Conservation (phyloP, 2,888 invertebrate genomes). For the Ichneumoninae sp. region DNA sequence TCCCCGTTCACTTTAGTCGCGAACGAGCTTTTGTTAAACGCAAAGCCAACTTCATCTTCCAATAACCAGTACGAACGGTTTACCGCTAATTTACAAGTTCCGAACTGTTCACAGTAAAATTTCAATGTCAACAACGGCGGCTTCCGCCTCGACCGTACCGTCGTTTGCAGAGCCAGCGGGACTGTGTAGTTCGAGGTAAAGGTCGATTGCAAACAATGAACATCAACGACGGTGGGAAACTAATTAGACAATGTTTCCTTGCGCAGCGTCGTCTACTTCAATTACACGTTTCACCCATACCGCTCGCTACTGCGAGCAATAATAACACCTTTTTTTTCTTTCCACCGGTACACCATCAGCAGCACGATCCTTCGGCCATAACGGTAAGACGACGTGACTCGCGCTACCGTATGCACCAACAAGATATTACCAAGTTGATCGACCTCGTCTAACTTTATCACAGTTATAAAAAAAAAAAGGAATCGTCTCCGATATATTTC, state of each 20-base stretch:
- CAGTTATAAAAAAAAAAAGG: neutral
- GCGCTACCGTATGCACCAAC: slow-evolving; percentile 13
- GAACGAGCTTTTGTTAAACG: neutral
- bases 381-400: slow-evolving; percentile 36
- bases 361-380: slow-evolving; percentile 38
- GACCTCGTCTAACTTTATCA: slow-evolving; percentile 9
- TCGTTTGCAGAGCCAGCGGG: neutral
- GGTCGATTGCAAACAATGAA: slow-evolving; percentile 56
- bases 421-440: slow-evolving; percentile 35
- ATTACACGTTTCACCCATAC: slow-evolving; percentile 21
- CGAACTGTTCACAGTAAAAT: neutral
- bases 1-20: neutral
- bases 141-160: neutral
- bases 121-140: neutral
- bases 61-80: neutral
- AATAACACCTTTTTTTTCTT: slow-evolving; percentile 26
- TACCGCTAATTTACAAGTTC: neutral
- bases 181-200: slow-evolving; percentile 45
- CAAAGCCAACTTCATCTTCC: neutral
- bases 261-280: neutral
- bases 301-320: slow-evolving; percentile 20
- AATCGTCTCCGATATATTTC: slow-evolving; percentile 9
- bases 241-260: slow-evolving; percentile 56
- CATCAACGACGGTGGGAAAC: slow-evolving; percentile 32
- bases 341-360: slow-evolving; percentile 38